Base-by-base conservation (phyloP, 2,797 vertebrate genomes). In the Phrynocephalus guinanensis region DNA sequence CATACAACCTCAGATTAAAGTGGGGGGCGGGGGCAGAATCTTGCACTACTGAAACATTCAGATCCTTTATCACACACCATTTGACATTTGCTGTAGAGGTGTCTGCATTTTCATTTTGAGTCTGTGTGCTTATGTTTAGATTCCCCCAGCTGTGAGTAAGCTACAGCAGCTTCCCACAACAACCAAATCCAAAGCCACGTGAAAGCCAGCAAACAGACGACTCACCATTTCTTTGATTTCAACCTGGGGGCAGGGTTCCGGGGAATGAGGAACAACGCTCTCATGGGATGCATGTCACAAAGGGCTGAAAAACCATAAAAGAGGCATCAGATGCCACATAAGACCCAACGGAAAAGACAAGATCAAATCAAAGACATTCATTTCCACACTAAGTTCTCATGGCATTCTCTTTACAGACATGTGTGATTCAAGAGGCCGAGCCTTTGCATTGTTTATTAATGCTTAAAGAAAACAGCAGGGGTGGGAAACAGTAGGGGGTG, bases 211-310 rank as follows among this genome's bases (percentile, higher is more conserved):
- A 70, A 72, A 82, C 83, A 68, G 30, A 68, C 30, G 48, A 97
- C 98, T 98, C 94, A 99, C 99, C 99, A 99, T 95, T 99, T 99
- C 95, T 98, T 98, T 1, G 98, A 98, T 95, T 98, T 99, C 94
- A 99, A 97, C 92, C 97, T 97, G 1, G 98, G 99, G 0, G 98
- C 97, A 0, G 98, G 98, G 94, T 98, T 99, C 86, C 98, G 97
- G 13, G 98, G 98, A 90, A 99, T 99, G 92, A 98, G 97, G 96
- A 99, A 98, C 91, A 99, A 97, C 50, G 99, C 99, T 94, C 98
- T 97, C 98, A 99, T 98, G 82, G 98, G 98, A 90, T 98, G 98
- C 98, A 99, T 98, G 90, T 99, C 98, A 92, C 98, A 98, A 91
- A 99, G 97, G 24, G 99, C 99, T 99, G 92, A 60, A 95, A 94